Conservation (phyloP, 2,113 vertebrate genomes). For the Diglossa brunneiventris region DNA sequence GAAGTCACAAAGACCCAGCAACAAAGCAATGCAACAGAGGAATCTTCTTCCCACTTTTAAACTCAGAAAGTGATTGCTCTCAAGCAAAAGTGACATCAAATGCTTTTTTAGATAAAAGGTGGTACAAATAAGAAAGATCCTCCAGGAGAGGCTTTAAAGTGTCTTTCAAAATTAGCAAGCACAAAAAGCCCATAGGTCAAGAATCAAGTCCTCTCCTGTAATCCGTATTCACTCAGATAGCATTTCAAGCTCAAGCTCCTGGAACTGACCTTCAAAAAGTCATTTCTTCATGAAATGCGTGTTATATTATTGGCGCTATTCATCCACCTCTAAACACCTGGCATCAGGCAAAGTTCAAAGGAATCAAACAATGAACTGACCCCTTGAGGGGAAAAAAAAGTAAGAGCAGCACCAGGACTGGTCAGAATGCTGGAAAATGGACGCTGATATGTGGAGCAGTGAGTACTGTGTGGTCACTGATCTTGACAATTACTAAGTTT, state of each 20-base stretch:
- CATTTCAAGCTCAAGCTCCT: conserved; percentile 17
- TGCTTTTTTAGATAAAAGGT: conserved; percentile 46
- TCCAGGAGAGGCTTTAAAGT: background rate
- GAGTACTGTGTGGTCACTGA: background rate
- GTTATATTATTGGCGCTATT: background rate
- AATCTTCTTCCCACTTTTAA: conserved; percentile 27
- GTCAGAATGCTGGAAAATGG: background rate
- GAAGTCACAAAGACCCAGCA: conserved; percentile 38
- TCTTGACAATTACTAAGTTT: background rate
- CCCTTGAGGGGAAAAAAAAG: background rate
- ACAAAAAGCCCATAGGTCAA: conserved; percentile 22
- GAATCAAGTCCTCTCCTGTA: background rate
- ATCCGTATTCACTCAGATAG: background rate
- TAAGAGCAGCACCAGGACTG: background rate
- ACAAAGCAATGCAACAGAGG: conserved; percentile 46
- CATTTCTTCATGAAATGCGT: background rate
- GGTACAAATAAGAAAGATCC: conserved; percentile 15
- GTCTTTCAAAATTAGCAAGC: conserved; percentile 43
- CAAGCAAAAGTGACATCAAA: conserved; percentile 43
- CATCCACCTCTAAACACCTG: conserved; percentile 17
- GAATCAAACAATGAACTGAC: conserved; percentile 33
- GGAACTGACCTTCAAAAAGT: conserved; percentile 21
- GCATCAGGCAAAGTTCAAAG: conserved; percentile 9
- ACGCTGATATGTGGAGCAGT: background rate
- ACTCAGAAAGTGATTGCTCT: conserved; percentile 33